These are phyloP conservation scores for Mus minutoides DNA, from an alignment of 2,797 vertebrate species.

Conservation along the genomic window DNA sequence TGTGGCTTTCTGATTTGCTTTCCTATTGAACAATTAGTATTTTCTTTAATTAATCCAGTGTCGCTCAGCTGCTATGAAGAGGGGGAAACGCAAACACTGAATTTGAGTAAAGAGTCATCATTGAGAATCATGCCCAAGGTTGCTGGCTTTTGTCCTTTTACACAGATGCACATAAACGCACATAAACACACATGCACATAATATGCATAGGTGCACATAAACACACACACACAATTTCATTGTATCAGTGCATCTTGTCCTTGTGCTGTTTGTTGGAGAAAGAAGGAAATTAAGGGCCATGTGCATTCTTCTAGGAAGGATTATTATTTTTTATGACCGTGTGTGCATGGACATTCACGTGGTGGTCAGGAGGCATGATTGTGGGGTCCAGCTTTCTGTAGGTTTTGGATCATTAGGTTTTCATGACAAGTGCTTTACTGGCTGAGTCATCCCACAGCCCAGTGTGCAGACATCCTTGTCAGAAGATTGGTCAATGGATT, in stretches of 20 bases:
- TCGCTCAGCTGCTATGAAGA: conserved; percentile 56
- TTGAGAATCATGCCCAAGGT: conserved; percentile 19
- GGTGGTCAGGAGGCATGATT: neutral
- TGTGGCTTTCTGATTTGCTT: conserved; percentile 22
- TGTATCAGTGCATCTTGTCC: neutral
- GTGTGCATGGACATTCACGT: too few species aligned
- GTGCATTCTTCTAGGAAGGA: neutral
- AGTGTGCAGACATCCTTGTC: neutral
- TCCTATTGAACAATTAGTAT: neutral
- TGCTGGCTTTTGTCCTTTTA: conserved; percentile 34
- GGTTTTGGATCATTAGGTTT: neutral
- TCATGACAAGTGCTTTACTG: neutral
- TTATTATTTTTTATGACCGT: neutral
- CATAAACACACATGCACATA: too few species aligned
- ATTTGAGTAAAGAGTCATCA: conserved; percentile 19
- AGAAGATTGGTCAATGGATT: neutral
- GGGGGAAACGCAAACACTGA: conserved; percentile 15
- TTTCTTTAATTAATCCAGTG: conserved; percentile 50
- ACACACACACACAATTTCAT: neutral
- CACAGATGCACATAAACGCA: neutral
- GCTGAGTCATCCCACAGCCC: too few species aligned
- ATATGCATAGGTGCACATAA: too few species aligned
- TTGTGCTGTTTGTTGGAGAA: conserved; percentile 22
- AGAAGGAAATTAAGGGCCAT: conserved; percentile 25
- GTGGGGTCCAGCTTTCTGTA: neutral